These are phyloP conservation scores for Drosophila falleni DNA, from an alignment of 2,888 invertebrate species.

Conservation along the genomic window DNA sequence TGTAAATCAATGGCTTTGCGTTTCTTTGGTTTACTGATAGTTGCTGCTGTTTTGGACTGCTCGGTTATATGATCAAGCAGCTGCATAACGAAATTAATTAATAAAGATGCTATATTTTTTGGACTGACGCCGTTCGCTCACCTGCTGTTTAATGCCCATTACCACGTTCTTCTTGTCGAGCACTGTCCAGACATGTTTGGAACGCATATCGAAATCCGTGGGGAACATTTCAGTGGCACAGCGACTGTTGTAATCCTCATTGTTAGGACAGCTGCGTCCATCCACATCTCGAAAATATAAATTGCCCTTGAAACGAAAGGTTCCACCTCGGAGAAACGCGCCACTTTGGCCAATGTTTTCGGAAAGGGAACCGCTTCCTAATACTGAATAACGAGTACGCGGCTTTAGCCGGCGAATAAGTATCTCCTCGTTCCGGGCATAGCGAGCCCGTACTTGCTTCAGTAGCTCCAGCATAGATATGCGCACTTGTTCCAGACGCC, in stretches of 20 bases:
- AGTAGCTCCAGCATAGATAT: conserved; percentile 61
- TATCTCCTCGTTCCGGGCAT: conserved; percentile 68
- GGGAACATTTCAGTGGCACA: conserved; percentile 84
- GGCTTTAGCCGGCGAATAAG: conserved; percentile 43
- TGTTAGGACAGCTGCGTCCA: conserved; percentile 87
- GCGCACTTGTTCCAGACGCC: conserved; percentile 65
- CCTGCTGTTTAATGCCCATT: conserved; percentile 86
- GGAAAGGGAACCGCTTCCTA: not conserved
- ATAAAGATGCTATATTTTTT: not conserved
- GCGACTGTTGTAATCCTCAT: conserved; percentile 88
- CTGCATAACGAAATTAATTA: conserved; percentile 28
- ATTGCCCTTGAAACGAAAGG: conserved; percentile 85
- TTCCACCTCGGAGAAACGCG: conserved; percentile 85
- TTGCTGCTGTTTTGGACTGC: not conserved
- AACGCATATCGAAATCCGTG: conserved; percentile 84
- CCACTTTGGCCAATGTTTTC: conserved; percentile 78
- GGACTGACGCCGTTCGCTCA: conserved; percentile 28
- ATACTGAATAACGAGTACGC: conserved; percentile 6
- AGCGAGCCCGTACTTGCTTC: conserved; percentile 61
- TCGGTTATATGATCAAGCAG: conserved; percentile 53
- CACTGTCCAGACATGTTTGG: conserved; percentile 87
- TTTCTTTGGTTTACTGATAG: not conserved
- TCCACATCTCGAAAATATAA: conserved; percentile 89
- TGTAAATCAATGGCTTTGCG: conserved; percentile 49
- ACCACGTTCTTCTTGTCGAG: conserved; percentile 87